phyloP scores from a whole-genome alignment of 2,888 invertebrate genomes.

The Cheilosia pagana region DNA sequence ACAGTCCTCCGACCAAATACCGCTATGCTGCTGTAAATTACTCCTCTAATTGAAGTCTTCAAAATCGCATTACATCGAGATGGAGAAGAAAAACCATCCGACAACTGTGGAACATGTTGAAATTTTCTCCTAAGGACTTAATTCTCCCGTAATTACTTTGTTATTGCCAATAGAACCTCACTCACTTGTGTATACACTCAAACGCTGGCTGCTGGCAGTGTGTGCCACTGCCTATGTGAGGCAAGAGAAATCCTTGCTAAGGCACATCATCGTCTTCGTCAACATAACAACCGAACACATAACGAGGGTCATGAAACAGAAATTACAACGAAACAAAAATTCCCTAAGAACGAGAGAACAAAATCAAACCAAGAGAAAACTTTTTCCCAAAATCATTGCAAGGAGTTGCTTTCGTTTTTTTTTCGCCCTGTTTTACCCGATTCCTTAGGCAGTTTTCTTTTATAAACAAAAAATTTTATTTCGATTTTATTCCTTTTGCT shows the following conservation, averaged over 20 bases:
- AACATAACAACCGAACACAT: constrained; percentile 36
- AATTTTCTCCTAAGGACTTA: constrained; percentile 70
- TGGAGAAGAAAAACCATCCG: constrained; percentile 38
- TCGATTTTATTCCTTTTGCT: constrained; percentile 55
- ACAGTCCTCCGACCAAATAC: not conserved
- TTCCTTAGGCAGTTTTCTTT: constrained; percentile 69
- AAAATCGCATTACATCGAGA: constrained; percentile 63
- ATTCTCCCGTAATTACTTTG: constrained; percentile 74
- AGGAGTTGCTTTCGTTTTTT: not conserved
- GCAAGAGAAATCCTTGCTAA: constrained; percentile 40
- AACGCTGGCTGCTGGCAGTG: constrained; percentile 5
- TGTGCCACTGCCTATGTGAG: constrained; percentile 3
- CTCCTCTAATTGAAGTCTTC: constrained; percentile 74
- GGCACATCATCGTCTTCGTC: constrained; percentile 60
- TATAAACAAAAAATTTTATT: constrained; percentile 70
- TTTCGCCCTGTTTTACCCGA: not conserved
- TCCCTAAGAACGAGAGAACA: constrained; percentile 23
- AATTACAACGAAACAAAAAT: constrained; percentile 70
- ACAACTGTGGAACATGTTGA: constrained; percentile 70
- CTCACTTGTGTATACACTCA: constrained; percentile 23
- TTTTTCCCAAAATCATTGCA: not conserved
- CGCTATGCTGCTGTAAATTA: constrained; percentile 60
- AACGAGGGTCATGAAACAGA: constrained; percentile 73
- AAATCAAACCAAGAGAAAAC: constrained; percentile 31
- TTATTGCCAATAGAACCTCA: constrained; percentile 69